These are phyloP conservation scores for Dryocosmus kuriphilus DNA, from an alignment of 2,888 invertebrate species.

Conservation along the genomic window DNA sequence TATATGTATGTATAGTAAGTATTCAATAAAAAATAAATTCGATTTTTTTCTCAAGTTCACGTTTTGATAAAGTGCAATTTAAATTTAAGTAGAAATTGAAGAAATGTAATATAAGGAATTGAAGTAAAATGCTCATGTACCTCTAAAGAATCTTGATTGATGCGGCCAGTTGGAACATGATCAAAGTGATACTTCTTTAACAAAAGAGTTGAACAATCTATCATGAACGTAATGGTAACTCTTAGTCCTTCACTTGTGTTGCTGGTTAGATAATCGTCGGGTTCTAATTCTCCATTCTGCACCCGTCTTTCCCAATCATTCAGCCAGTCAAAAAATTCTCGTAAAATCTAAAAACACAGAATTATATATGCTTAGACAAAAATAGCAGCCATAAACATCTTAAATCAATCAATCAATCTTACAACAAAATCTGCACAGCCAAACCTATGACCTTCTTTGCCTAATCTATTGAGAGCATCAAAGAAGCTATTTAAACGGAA, in stretches of 20 bases:
- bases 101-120: too few species aligned
- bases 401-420: not conserved
- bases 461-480: conserved; percentile 20
- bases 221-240: not conserved
- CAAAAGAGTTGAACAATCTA: not conserved
- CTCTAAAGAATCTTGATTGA: not conserved
- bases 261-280: not conserved
- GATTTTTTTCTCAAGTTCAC: too few species aligned
- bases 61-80: too few species aligned
- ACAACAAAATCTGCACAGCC: conserved; percentile 3
- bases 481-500: not conserved
- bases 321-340: not conserved
- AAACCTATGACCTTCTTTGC: not conserved
- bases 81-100: too few species aligned
- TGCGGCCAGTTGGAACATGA: not conserved
- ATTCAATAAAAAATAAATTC: too few species aligned
- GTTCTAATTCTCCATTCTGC: not conserved
- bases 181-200: not conserved
- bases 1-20: too few species aligned
- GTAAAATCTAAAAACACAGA: not conserved
- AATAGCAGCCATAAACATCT: not conserved
- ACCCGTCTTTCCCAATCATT: conserved; percentile 16
- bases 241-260: conserved; percentile 10
- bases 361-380: not conserved
- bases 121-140: not conserved